Conservation (phyloP, 2,888 invertebrate species). For the Drosophila formosana region DNA sequence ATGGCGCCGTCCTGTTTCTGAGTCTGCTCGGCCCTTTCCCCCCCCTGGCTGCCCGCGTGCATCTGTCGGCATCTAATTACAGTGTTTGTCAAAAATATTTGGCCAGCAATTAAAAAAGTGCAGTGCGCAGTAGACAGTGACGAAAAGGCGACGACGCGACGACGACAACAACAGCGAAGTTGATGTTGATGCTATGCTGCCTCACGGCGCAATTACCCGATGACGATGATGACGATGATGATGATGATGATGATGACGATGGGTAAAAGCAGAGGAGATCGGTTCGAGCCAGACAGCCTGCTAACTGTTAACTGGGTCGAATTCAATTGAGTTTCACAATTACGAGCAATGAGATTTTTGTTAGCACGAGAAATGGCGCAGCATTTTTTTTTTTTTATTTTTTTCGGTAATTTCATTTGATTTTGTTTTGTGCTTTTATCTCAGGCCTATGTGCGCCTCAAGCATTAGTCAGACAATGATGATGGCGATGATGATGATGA, state of each 20-base stretch:
- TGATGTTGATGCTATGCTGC: slow-evolving; percentile 15
- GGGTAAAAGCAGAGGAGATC: slow-evolving; percentile 47
- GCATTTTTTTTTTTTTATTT: slow-evolving; percentile 27
- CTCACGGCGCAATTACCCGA: slow-evolving; percentile 19
- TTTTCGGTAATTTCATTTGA: slow-evolving; percentile 10
- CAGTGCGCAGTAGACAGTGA: slow-evolving; percentile 75
- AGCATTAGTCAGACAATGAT: slow-evolving; percentile 37
- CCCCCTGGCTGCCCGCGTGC: not conserved
- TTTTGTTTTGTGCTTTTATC: slow-evolving; percentile 26
- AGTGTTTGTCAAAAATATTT: slow-evolving; percentile 76
- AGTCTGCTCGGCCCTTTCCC: not conserved
- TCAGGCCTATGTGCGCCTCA: slow-evolving; percentile 15
- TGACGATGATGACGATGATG: slow-evolving; percentile 6
- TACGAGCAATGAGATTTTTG: slow-evolving; percentile 48
- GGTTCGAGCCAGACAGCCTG: slow-evolving; percentile 44
- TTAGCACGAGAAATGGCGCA: slow-evolving; percentile 55
- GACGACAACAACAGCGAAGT: slow-evolving; percentile 32
- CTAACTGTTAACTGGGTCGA: slow-evolving; percentile 63
- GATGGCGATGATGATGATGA: slow-evolving; percentile 15
- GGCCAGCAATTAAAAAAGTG: slow-evolving; percentile 74
- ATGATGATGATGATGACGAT: slow-evolving; percentile 10
- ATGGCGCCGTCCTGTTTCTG: slow-evolving; percentile 45
- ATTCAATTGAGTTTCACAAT: slow-evolving; percentile 67
- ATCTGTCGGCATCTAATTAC: slow-evolving; percentile 68
- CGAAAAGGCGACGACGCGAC: slow-evolving; percentile 35